A percentile compares a stretch with the other conserved stretches of the same genome.
These are phyloP conservation scores for Synergus umbraculus DNA, from an alignment of 2,888 invertebrate genomes.

Conservation along the genomic window DNA sequence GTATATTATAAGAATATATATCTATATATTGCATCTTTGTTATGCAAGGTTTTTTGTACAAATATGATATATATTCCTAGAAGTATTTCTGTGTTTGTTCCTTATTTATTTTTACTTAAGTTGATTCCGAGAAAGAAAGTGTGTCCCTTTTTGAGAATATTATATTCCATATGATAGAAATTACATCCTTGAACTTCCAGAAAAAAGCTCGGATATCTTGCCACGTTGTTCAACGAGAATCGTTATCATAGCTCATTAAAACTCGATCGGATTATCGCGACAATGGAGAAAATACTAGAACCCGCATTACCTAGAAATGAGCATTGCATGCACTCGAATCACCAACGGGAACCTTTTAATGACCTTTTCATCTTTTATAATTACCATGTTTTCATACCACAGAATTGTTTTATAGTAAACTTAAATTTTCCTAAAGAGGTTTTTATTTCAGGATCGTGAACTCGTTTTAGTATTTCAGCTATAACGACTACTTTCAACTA, in stretches of 20 bases:
- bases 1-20: background rate
- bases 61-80: no score
- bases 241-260: slow-evolving; percentile 22
- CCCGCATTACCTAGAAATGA: slow-evolving; percentile 8
- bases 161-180: background rate
- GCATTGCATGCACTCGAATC: background rate
- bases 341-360: background rate
- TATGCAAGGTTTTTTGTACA: no score
- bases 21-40: background rate
- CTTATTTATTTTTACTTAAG: no score
- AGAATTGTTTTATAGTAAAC: background rate
- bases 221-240: background rate
- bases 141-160: no score
- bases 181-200: background rate
- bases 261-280: slow-evolving; percentile 15
- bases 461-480: background rate
- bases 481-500: background rate
- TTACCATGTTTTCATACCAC: background rate
- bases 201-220: background rate
- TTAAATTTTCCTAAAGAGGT: background rate
- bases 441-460: background rate
- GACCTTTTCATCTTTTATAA: background rate
- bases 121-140: no score
- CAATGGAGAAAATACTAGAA: slow-evolving; percentile 12
- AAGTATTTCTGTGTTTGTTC: no score